A percentile compares a stretch with the other conserved stretches of the same genome.
These are phyloP conservation scores for Hippocampus barbouri DNA, from an alignment of 2,113 vertebrate species.

Conservation along the genomic window DNA sequence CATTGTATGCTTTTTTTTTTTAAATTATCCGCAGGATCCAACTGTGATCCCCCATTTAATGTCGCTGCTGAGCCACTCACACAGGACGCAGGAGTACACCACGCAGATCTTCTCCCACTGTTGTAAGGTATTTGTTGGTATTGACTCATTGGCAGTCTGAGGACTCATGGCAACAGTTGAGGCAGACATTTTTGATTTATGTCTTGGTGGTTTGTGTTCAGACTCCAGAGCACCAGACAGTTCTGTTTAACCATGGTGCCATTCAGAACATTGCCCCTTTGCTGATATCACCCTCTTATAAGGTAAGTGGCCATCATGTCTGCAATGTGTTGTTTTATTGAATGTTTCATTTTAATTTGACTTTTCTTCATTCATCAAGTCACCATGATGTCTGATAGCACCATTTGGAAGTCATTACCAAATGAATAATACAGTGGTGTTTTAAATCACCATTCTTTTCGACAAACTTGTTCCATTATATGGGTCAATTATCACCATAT, in stretches of 20 bases:
- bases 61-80: constrained; percentile 89
- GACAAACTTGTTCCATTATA: too few species aligned
- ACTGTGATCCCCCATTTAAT: constrained; percentile 97
- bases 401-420: too few species aligned
- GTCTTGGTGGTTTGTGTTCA: constrained; percentile 53
- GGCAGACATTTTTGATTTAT: neutral
- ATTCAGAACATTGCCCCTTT: constrained; percentile 95
- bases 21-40: constrained; percentile 74
- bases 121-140: constrained; percentile 88
- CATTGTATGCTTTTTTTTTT: neutral
- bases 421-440: too few species aligned
- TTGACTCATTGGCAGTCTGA: constrained; percentile 10
- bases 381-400: too few species aligned
- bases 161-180: neutral
- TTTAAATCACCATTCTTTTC: too few species aligned
- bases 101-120: constrained; percentile 99
- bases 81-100: constrained; percentile 94
- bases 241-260: constrained; percentile 93
- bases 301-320: constrained; percentile 71
- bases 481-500: too few species aligned
- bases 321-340: neutral
- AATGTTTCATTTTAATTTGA: neutral
- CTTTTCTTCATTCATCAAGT: neutral
- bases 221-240: constrained; percentile 96
- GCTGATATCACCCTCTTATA: constrained; percentile 88